Evolutionary conservation across 2,888 invertebrate species (phyloP), one percentile per base, ranked within the genome.

Genomic region (Perdita meconis): DNA sequence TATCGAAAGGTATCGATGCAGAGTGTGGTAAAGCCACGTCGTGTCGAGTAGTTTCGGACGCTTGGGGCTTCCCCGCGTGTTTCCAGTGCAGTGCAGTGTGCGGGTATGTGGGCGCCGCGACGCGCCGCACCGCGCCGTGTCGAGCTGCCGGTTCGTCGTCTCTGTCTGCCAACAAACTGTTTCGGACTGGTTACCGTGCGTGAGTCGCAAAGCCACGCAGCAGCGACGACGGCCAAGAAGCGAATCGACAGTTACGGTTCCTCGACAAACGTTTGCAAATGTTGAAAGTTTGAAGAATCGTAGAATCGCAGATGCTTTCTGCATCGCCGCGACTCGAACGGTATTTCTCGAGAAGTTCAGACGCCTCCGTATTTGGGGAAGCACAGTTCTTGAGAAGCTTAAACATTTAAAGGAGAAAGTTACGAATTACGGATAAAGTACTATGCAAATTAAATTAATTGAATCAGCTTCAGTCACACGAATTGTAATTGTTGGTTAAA

Each of bases 1-100:
- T 86, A 87, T 87, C 85, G 85, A 80, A 83, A 80, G 83, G 81
- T 83, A 86, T 85, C 83, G 80, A 83, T 82, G 80, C 76, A 76
- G 72, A 70, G 79, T 77, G 78, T 51, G 63, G 66, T 51, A 64
- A 66, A 66, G 60, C 63, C 73, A 70, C 59, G 63, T 13, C 63
- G 57, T 38, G 47, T 63, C 56, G 74, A 72, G 72, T 72, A 73
- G 80, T 73, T 66, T 78, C 59, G 69, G 68, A 68, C 77, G 74
- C 80, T 71, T 55, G 63, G 83, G 84, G 81, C 63, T 84, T 84
- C 71, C 50, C 36, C 36, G 22, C 51, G 63, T 53, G 53, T 57
- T 71, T 38, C 34, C 64, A 26, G 38, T 26, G 12, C 64, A 26
- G 38, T 26, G 12, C 13, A 22, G 26, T 47, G 55, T 59, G 22